These are phyloP conservation scores for Cyclophora albipunctata DNA, from an alignment of 2,888 invertebrate genomes.

Conservation along the genomic window DNA sequence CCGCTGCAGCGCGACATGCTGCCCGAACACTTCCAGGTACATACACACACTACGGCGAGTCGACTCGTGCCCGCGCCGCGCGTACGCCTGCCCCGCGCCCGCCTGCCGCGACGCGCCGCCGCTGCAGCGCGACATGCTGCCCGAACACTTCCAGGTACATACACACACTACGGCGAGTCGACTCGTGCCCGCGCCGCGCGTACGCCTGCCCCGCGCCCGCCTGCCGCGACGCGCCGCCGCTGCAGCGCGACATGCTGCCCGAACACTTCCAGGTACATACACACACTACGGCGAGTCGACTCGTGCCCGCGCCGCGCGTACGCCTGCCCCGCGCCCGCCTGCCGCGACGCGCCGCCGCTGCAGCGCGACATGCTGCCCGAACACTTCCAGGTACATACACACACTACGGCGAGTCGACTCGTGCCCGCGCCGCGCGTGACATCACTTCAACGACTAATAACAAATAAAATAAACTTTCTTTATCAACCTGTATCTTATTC, in stretches of 20 bases:
- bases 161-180: too few relatives aligned
- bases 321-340: constrained; percentile 44
- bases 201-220: constrained; percentile 62
- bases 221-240: constrained; percentile 38
- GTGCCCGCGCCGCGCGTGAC: not conserved
- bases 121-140: constrained; percentile 33
- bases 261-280: constrained; percentile 34
- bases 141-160: constrained; percentile 33
- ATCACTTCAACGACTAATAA: too few relatives aligned
- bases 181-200: constrained; percentile 54
- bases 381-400: constrained; percentile 31
- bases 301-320: constrained; percentile 37
- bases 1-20: constrained; percentile 35
- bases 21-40: constrained; percentile 35
- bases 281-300: too few relatives aligned
- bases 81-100: constrained; percentile 63
- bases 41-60: too few relatives aligned
- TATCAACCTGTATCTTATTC: constrained; percentile 2
- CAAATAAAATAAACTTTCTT: not conserved
- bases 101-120: constrained; percentile 39
- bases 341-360: not conserved
- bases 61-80: constrained; percentile 58
- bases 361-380: constrained; percentile 10
- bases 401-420: not conserved
- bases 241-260: constrained; percentile 34